phyloP scores from a whole-genome alignment of 2,113 vertebrate genomes.

The Burhinus oedicnemus region DNA sequence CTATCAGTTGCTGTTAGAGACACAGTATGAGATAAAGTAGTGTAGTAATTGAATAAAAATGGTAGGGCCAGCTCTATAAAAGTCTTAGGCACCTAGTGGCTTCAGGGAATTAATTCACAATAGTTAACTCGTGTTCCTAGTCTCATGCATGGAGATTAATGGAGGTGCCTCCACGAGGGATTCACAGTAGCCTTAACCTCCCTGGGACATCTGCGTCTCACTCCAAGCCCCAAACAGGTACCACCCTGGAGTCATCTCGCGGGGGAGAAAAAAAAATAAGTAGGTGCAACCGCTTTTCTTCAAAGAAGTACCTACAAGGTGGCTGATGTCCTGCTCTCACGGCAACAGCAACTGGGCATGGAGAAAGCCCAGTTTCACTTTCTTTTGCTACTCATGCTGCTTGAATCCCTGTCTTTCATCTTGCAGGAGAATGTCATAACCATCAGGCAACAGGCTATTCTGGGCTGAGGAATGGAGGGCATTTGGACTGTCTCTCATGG shows the following conservation, averaged over 20 bases:
- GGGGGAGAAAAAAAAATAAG: neutral
- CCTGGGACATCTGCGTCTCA: neutral
- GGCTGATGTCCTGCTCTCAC: neutral
- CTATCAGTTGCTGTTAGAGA: neutral
- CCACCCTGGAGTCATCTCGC: neutral
- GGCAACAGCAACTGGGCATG: neutral
- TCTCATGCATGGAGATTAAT: neutral
- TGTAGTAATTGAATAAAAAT: neutral
- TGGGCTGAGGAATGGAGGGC: conserved; percentile 46
- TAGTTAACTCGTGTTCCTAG: neutral
- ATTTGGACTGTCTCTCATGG: neutral
- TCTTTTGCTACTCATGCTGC: neutral
- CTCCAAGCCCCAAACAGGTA: neutral
- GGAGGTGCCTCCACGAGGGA: neutral
- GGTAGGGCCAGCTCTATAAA: neutral
- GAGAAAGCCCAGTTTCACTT: neutral
- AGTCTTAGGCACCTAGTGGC: neutral
- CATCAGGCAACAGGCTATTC: conserved; percentile 52
- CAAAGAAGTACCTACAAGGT: neutral
- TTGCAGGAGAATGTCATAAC: neutral
- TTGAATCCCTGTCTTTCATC: neutral
- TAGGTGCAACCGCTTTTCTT: neutral
- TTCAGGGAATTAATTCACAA: neutral
- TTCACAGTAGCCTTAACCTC: neutral
- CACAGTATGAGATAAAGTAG: neutral